Evolutionary conservation across 2,113 vertebrate genomes (phyloP).

Genomic region (Puffinus mauretanicus): DNA sequence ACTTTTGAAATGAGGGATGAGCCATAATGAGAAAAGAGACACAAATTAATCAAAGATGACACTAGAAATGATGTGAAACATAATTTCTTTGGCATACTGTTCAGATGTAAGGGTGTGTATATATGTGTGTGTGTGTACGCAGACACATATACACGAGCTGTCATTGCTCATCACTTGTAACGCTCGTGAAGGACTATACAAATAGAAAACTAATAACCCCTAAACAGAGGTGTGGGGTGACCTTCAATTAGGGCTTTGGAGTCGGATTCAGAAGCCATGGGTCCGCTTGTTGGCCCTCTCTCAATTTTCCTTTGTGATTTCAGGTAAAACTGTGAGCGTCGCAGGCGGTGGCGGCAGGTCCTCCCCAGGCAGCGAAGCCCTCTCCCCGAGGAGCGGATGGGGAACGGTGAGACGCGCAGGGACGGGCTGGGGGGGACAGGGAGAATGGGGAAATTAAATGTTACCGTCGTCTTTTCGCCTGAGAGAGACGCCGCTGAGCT

Average conservation of each 20-base stretch:
- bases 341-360: not conserved
- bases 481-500: not conserved
- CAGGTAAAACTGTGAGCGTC: not conserved
- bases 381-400: not conserved
- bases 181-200: not conserved
- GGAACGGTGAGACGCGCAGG: accelerated
- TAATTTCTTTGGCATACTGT: not conserved
- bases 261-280: accelerated
- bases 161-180: not conserved
- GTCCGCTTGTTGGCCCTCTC: not conserved
- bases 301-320: not conserved
- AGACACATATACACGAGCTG: accelerated
- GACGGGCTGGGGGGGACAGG: not conserved
- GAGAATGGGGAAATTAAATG: no score
- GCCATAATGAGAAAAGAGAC: constrained; percentile 32
- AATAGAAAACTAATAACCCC: not conserved
- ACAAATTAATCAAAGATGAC: constrained; percentile 69
- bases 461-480: not conserved
- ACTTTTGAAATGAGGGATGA: constrained; percentile 53
- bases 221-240: not conserved
- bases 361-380: not conserved
- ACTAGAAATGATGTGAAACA: constrained; percentile 29
- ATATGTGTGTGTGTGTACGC: not conserved
- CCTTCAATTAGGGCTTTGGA: not conserved
- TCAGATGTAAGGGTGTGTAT: not conserved